phyloP scores from a whole-genome alignment of 2,113 vertebrate species.

The Lophochroa leadbeateri region DNA sequence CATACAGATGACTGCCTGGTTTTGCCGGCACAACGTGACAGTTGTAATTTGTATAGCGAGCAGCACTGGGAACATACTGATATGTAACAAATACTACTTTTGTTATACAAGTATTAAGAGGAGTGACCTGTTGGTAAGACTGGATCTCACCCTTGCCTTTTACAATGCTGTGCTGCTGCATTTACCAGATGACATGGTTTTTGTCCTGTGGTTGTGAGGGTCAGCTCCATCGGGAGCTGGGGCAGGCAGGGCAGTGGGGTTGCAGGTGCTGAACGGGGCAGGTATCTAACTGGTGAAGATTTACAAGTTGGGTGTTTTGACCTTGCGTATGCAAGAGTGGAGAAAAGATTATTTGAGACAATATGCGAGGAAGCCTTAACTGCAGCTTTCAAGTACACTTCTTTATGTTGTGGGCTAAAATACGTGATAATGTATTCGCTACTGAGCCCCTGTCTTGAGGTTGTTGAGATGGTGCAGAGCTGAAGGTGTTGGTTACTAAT shows the following conservation, averaged over 20 bases:
- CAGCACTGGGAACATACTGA: background rate
- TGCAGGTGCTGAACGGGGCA: background rate
- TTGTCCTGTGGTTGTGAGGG: background rate
- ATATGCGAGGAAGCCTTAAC: background rate
- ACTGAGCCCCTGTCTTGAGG: fast-evolving
- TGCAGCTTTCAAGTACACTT: background rate
- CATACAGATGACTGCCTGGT: fast-evolving
- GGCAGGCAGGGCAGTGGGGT: background rate
- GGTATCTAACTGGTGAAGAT: background rate
- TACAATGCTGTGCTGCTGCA: fast-evolving
- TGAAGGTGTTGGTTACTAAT: background rate
- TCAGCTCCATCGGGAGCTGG: background rate
- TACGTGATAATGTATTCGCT: background rate
- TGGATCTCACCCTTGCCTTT: background rate
- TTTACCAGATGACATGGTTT: fast-evolving
- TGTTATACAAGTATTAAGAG: fast-evolving
- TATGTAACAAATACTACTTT: background rate
- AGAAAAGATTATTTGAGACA: background rate
- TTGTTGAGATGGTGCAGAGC: background rate
- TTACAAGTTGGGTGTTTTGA: background rate
- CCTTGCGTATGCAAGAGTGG: background rate
- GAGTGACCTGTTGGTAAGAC: background rate
- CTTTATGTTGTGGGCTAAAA: background rate
- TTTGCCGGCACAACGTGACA: background rate
- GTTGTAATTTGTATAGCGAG: background rate